phyloP scores from a whole-genome alignment of 2,888 invertebrate genomes.

The Dryobotodes eremita region DNA sequence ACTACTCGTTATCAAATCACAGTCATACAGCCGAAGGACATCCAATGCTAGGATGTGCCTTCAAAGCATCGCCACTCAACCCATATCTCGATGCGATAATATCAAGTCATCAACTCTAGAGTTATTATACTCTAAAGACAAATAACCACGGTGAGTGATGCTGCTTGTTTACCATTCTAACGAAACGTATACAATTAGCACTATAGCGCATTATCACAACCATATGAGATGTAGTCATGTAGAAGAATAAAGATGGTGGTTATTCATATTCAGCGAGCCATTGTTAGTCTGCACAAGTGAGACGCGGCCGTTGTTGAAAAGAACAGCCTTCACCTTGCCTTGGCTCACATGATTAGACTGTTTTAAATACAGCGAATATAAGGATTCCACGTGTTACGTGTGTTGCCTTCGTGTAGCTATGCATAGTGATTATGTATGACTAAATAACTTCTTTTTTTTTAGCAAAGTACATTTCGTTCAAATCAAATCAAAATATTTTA shows the following conservation, averaged over 20 bases:
- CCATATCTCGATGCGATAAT: background rate
- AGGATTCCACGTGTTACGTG: constrained; percentile 14
- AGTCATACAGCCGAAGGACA: background rate
- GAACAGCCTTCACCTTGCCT: constrained; percentile 56
- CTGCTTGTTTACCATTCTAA: constrained; percentile 44
- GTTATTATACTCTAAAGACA: background rate
- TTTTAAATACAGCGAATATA: constrained; percentile 15
- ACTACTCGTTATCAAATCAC: background rate
- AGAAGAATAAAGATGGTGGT: constrained; percentile 34
- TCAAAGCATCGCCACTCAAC: background rate
- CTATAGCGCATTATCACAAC: constrained; percentile 40
- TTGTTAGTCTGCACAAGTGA: constrained; percentile 45
- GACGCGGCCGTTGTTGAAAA: constrained; percentile 39
- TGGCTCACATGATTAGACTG: constrained; percentile 25
- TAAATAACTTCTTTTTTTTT: background rate
- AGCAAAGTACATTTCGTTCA: background rate
- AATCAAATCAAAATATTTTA: no score
- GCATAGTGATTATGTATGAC: background rate
- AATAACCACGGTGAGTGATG: constrained; percentile 28
- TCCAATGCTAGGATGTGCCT: background rate
- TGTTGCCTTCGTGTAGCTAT: background rate
- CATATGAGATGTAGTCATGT: constrained; percentile 26
- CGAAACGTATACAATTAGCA: constrained; percentile 29
- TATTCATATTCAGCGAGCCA: constrained; percentile 49
- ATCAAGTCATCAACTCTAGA: constrained; percentile 13